A percentile compares a stretch with the other conserved stretches of the same genome.
phyloP scores from a whole-genome alignment of 2,113 vertebrate genomes.

The Colistium nudipinnis region DNA sequence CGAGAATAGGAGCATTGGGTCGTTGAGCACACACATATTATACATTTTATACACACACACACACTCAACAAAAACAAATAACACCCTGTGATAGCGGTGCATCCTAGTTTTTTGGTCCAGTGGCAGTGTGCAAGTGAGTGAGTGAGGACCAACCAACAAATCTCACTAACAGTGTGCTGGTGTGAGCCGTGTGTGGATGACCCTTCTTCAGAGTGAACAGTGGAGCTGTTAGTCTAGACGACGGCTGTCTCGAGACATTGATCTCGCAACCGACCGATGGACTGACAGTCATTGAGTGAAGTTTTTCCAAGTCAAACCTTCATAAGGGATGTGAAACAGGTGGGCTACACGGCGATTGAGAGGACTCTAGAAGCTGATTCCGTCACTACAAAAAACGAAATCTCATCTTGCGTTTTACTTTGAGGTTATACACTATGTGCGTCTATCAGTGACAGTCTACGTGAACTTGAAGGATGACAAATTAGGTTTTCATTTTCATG shows the following conservation, averaged over 20 bases:
- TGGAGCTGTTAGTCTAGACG: constrained; percentile 54
- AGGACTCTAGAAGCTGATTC: background rate
- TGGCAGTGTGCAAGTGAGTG: constrained; percentile 23
- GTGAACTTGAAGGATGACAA: constrained; percentile 49
- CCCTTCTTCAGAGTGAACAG: constrained; percentile 51
- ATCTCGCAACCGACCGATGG: constrained; percentile 44
- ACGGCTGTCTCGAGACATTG: constrained; percentile 55
- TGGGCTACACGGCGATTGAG: background rate
- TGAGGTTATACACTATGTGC: background rate
- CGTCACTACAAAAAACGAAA: background rate
- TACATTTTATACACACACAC: background rate
- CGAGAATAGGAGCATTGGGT: no score
- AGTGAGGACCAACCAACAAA: constrained; percentile 53
- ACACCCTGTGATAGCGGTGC: no score
- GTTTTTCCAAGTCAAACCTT: constrained; percentile 32
- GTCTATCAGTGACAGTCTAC: background rate
- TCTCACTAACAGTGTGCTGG: constrained; percentile 53
- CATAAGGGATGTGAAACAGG: constrained; percentile 16
- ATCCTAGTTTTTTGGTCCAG: constrained; percentile 27
- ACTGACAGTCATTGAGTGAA: constrained; percentile 44
- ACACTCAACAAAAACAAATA: constrained; percentile 21
- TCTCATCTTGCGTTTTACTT: background rate
- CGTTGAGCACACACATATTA: constrained; percentile 17
- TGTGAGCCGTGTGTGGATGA: constrained; percentile 51
- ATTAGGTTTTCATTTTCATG: background rate